phyloP scores from a whole-genome alignment of 2,113 vertebrate genomes.

The Isurus oxyrinchus region DNA sequence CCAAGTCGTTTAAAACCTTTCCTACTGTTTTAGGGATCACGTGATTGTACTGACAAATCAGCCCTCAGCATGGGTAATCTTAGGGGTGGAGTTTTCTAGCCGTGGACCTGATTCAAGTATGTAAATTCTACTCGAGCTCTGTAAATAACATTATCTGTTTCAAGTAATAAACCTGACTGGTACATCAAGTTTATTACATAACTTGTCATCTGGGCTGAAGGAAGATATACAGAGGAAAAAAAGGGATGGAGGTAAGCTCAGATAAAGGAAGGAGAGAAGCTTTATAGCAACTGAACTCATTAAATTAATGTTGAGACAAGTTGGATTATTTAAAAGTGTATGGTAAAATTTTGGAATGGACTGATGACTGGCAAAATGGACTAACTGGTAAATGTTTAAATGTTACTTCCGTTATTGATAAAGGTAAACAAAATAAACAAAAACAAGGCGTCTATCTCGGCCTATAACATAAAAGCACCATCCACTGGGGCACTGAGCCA shows the following conservation, averaged over 20 bases:
- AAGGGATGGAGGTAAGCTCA: background rate
- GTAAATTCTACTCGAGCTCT: no score
- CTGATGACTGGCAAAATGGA: background rate
- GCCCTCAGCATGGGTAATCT: no score
- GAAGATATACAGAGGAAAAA: background rate
- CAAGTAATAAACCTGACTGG: no score
- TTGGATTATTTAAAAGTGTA: background rate
- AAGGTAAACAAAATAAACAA: background rate
- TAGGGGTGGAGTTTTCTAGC: no score
- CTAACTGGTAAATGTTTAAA: background rate
- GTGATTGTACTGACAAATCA: no score
- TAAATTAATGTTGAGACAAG: background rate
- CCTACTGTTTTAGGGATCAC: no score
- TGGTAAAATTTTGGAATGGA: background rate
- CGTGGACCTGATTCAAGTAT: no score
- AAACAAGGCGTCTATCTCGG: background rate
- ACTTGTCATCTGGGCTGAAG: background rate
- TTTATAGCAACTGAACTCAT: background rate
- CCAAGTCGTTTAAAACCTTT: no score
- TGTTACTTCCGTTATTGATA: background rate
- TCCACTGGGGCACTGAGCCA: background rate
- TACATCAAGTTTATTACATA: no score
- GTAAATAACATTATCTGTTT: no score
- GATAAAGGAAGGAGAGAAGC: background rate
- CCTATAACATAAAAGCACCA: background rate